Percentiles rank a stretch among this genome's conserved stretches.
Evolutionary conservation across 2,797 vertebrate genomes (phyloP).

Genomic region (Strix occidentalis): DNA sequence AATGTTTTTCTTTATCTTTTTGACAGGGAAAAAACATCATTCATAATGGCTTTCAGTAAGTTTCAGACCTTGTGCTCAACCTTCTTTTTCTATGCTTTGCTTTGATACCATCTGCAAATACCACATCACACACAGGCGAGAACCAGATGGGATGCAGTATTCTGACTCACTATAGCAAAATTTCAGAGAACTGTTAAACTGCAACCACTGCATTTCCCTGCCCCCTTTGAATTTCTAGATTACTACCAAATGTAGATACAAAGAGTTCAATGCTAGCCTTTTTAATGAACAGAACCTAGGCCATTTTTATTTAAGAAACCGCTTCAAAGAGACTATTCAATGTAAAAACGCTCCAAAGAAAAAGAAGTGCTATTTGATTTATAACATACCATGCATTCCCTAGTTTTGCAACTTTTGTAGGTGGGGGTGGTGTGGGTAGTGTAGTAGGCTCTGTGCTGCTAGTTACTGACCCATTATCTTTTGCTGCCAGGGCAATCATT

Average conservation of each 20-base stretch:
- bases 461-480: slow-evolving; percentile 77
- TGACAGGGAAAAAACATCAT: background rate
- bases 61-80: background rate
- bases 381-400: slow-evolving; percentile 86
- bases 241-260: background rate
- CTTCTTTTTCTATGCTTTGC: background rate
- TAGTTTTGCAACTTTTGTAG: slow-evolving; percentile 76
- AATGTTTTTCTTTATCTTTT: background rate
- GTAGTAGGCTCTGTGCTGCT: slow-evolving; percentile 70
- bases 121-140: background rate
- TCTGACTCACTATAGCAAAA: background rate
- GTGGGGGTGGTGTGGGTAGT: slow-evolving; percentile 49
- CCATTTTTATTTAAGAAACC: background rate
- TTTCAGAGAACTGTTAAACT: background rate
- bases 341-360: background rate
- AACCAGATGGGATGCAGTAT: background rate
- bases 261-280: background rate
- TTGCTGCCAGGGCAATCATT: slow-evolving; percentile 90
- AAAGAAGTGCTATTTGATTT: background rate
- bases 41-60: background rate
- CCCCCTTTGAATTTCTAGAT: background rate
- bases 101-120: background rate
- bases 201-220: background rate
- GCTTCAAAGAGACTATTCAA: background rate
- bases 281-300: background rate